A percentile compares a stretch with the other conserved stretches of the same genome.
phyloP scores from a whole-genome alignment of 2,113 vertebrate species.

The Otocyon megalotis region DNA sequence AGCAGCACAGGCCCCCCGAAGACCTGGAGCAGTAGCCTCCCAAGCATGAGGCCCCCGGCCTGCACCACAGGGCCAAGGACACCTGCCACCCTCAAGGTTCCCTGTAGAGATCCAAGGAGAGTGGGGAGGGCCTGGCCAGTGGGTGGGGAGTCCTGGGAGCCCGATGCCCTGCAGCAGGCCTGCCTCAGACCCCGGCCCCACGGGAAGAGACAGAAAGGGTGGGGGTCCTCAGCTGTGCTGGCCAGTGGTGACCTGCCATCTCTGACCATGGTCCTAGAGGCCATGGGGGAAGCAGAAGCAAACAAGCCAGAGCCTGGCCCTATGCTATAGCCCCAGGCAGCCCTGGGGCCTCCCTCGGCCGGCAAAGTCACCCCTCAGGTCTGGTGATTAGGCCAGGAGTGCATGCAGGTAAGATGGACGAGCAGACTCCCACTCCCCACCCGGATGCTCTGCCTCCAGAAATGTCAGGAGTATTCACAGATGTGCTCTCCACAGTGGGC shows the following conservation, averaged over 20 bases:
- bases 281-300: fast-evolving
- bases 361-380: not conserved
- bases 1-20: not conserved
- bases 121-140: not conserved
- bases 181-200: not conserved
- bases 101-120: not conserved
- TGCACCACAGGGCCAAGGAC: not conserved
- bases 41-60: not conserved
- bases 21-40: not conserved
- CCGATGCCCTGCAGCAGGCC: fast-evolving
- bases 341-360: not conserved
- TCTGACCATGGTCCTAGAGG: not conserved
- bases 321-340: not conserved
- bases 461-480: too few species aligned
- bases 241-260: fast-evolving
- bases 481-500: too few species aligned
- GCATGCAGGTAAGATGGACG: not conserved
- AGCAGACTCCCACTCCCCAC: not conserved
- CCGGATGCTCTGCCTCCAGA: not conserved
- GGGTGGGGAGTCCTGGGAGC: not conserved
- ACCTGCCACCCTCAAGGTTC: fast-evolving
- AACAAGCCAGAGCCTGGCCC: not conserved
- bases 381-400: too few species aligned
- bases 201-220: too few species aligned
- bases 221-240: fast-evolving